Base-by-base conservation (phyloP, 2,797 vertebrate genomes). In the Uromys caudimaculatus region DNA sequence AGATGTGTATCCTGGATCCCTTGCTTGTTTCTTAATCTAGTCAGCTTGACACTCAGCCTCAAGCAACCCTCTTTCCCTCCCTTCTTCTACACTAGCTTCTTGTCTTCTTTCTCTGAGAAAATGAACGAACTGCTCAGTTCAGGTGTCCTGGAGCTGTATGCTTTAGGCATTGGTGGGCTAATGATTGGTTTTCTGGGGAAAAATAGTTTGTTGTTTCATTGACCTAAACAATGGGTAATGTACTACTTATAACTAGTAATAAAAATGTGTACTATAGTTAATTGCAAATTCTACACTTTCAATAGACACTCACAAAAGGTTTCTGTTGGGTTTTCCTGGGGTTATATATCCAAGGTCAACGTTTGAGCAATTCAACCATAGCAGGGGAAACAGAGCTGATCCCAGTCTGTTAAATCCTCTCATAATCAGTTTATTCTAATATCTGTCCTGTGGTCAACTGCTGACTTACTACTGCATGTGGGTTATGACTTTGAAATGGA, bases 301-400 rank as follows among this genome's bases (percentile, higher is more conserved):
- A 32, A 11, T 3, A 90, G 89, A 90, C 32, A 78, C 75, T 64
- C 9, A 50, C 50, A 78, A 81, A 95, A 90, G 17, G 13, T 19
- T 85, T 94, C 54, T 75, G 35, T 64, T 88, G 71, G 29, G 73
- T 96, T 94, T 92, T 90, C 60, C 54, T 4, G 64, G 76, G 56
- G 69, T 93, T 71, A 29, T 60, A 4, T 47, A 89, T 32, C 23
- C 12, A 17, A 1, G 85, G 83, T 6, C 78, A 94, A 11, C 13
- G 6, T 52, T n/a, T 38, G 60, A 24, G 67, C 19, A 56, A 3
- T 92, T 95, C 54, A 77, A 58, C 50, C 29, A 24, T 14, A 52
- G 32, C 67, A 21, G 19, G 82, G 77, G n/a, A 79, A 83, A 76
- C 10, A 13, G 8, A 38, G 29, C 19, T 93, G 23, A 21, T 35